Evolutionary conservation across 2,113 vertebrate genomes (phyloP), one percentile per base, ranked within the genome.

Genomic region (Gyps fulvus): DNA sequence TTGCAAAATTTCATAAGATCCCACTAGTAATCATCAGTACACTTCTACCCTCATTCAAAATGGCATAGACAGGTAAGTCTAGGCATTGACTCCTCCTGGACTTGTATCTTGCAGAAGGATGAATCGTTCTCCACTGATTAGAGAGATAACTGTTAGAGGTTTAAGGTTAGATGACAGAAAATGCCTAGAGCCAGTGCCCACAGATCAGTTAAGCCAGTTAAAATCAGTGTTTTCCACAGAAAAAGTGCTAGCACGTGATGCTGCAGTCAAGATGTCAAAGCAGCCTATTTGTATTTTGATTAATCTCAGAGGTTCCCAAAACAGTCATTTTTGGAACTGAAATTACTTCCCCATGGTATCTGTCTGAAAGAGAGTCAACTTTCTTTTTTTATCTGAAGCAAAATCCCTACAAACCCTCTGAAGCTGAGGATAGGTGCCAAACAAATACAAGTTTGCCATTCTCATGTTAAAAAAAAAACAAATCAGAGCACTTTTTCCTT

Each of bases 281-380:
- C 16, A 54, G 31, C 5, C 2, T 40, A 2, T 13, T 57, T 3
- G 0, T 15, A 32, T 45, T 90, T 87, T 66, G 34, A 43, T 49
- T 58, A 11, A 80, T 27, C 23, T 67, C 42, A 55, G 32, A 19
- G 6, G 22, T 93, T 83, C 29, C 26, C 11, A 38, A 69, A 70
- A 3, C 26, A 71, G 23, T 11, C 0, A 1, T 22, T 93, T 89
- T 90, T 57, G 42, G 85, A 80, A 61, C 16, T 29, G 34, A 65
- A 89, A 69, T 52, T 47, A 7, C 5, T 77, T 82, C 36, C 45
- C 32, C 0, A 0, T 7, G 8, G 10, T 38, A 7, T 49, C n/a
- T 89, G 38, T 45, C 34, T 65, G 27, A 63, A 67, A 23, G 4
- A 47, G 8, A 50, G 3, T 16, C 5, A 52, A 7, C 18, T 59